These are phyloP conservation scores for Lepus oiostolus DNA, from an alignment of 2,797 vertebrate species.

Conservation along the genomic window DNA sequence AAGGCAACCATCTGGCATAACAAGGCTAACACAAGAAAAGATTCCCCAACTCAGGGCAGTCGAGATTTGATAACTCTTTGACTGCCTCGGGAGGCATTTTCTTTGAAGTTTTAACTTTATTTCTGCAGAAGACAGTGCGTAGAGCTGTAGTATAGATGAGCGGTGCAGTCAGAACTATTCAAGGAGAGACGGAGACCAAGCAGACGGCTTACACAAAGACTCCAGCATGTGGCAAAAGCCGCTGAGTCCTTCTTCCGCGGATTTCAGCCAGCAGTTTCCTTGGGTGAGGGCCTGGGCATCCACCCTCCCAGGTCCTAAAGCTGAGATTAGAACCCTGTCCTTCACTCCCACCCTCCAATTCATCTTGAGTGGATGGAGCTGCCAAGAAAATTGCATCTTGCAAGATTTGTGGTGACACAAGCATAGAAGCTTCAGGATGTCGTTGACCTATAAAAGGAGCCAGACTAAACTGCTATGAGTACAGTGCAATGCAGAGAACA, in stretches of 20 bases:
- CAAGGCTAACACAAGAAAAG: slow-evolving; percentile 39
- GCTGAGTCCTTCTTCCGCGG: background rate
- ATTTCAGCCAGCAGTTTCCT: background rate
- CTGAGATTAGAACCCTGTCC: slow-evolving; percentile 54
- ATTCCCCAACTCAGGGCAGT: background rate
- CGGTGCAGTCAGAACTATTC: background rate
- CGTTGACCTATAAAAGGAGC: slow-evolving; percentile 61
- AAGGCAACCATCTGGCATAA: slow-evolving; percentile 72
- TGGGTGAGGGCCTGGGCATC: background rate
- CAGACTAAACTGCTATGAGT: slow-evolving; percentile 30
- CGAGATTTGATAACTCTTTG: slow-evolving; percentile 32
- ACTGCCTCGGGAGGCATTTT: slow-evolving; percentile 24
- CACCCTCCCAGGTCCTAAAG: background rate
- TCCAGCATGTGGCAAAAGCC: background rate
- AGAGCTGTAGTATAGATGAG: background rate
- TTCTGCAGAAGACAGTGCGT: background rate
- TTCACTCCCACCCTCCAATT: slow-evolving; percentile 64
- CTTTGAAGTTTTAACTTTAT: slow-evolving; percentile 71
- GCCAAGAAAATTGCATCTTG: slow-evolving; percentile 71
- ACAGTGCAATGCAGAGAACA: background rate
- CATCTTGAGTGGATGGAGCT: slow-evolving; percentile 63
- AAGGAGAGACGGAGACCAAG: slow-evolving; percentile 35
- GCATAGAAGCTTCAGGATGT: slow-evolving; percentile 59
- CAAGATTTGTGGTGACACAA: slow-evolving; percentile 78
- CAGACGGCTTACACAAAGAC: background rate